Base-by-base conservation (phyloP, 2,888 invertebrate genomes). In the Linnaemya vulpina region DNA sequence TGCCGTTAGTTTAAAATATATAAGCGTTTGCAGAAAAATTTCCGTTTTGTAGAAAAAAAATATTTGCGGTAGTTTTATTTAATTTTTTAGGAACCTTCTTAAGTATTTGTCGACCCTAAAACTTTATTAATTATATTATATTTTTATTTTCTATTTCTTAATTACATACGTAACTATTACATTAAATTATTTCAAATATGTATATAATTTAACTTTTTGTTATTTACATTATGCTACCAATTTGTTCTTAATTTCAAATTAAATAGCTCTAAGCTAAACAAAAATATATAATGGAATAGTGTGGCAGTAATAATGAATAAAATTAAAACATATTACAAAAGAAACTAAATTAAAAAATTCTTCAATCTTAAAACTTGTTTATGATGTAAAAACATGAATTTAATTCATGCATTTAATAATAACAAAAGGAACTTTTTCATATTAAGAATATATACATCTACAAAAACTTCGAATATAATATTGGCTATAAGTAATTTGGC, bases 361-460 rank as follows among this genome's bases (percentile, higher is more conserved):
- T n/a, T n/a, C n/a, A n/a, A n/a, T n/a, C n/a, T n/a, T n/a, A n/a
- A n/a, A n/a, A n/a, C n/a, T n/a, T n/a, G 30, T 30, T 55, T 30
- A 43, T 17, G 53, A 70, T 30, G 38, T 53, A 58, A 53, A 63
- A 46, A 49, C 10, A 65, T 43, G 20, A 38, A 63, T 51, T 17
- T 46, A 15, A 35, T 46, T 4, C 30, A 30, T 30, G 30, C 2
- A 30, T 30, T 79, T 53, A 43, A 22, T 63, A 43, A 58, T 49
- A 76, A 63, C 51, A 55, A 74, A 70, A 81, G 81, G 81, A 82
- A 82, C 82, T 65, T 63, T 63, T 65, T 70, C 5, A 43, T 53
- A 43, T 67, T 43, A 71, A 38, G n/a, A 49, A 71, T n/a, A 58
- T 43, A 62, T 49, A 51, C 3, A 13, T 40, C 11, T 40, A 11